Base-by-base conservation (phyloP, 2,888 invertebrate genomes). In the Eucera pruinosa region DNA sequence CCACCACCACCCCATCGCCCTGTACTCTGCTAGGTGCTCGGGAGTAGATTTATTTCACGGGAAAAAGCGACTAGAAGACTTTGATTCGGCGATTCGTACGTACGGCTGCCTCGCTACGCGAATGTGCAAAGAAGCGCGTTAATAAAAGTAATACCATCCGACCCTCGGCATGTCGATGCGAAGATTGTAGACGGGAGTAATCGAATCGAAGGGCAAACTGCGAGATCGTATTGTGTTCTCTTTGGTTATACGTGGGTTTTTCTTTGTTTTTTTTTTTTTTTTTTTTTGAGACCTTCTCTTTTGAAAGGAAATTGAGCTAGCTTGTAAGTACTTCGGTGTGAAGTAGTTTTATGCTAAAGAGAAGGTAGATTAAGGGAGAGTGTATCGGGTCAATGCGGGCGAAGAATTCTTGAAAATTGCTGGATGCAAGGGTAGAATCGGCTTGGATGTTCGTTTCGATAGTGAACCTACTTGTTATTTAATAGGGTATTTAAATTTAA, bases 1-100 rank as follows among this genome's bases (percentile, higher is more conserved):
- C 20, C 18, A 30, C 41, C 47, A 13, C 33, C 45, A 33, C 33
- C 50, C 47, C 54, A 15, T 72, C 23, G 45, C 75, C 47, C 15
- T 18, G 2, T 20, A 9, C 54, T 50, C 68, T 41, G 25, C 71
- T 67, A 62, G 80, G 60, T 83, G 80, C 70, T 82, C 77, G 66
- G 73, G 78, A 62, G 64, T 73, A 73, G 82, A 86, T 86, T 85
- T 84, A 86, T 83, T 74, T 75, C 64, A 61, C 64, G 55, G 57
- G 65, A 39, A 65, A n/a, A 74, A 60, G 55, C 54, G 52, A 58
- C 64, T 60, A 62, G 48, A 57, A 27, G 41, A 69, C 72, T 72
- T 61, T 73, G 78, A 78, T 73, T 72, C 47, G 20, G n/a, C n/a
- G n/a, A n/a, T n/a, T n/a, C n/a, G n/a, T n/a, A n/a, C n/a, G n/a